phyloP scores from a whole-genome alignment of 2,113 vertebrate species.

The Phycodurus eques region DNA sequence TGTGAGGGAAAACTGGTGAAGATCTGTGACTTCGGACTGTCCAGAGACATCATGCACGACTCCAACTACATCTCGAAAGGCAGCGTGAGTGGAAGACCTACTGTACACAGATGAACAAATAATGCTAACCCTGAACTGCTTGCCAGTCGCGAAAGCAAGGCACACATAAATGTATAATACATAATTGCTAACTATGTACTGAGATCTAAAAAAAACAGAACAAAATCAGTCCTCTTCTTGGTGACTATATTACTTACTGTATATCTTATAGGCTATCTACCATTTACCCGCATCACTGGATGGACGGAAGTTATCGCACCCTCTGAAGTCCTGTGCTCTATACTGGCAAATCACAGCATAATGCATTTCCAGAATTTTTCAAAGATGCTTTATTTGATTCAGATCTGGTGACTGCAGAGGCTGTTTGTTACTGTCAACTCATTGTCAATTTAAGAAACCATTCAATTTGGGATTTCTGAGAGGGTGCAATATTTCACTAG shows the following conservation, averaged over 20 bases:
- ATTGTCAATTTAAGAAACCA: background rate
- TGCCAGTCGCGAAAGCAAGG: too few relatives aligned
- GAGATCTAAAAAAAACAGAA: too few relatives aligned
- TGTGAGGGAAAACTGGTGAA: conserved; percentile 97
- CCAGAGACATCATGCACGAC: conserved; percentile 96
- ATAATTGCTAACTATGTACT: too few relatives aligned
- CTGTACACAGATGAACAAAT: background rate
- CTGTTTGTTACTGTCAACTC: background rate
- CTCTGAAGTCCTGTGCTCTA: background rate
- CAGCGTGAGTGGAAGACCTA: conserved; percentile 78
- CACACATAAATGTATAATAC: too few relatives aligned
- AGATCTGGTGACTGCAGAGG: background rate
- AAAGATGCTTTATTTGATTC: background rate
- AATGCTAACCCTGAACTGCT: background rate
- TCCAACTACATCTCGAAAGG: conserved; percentile 99
- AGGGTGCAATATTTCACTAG: background rate
- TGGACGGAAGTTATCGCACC: background rate
- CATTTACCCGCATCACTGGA: too few relatives aligned
- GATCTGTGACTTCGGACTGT: conserved; percentile 97
- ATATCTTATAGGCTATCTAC: too few relatives aligned
- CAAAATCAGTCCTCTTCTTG: too few relatives aligned
- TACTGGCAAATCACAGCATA: background rate
- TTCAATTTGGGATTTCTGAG: background rate
- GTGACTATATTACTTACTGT: too few relatives aligned
- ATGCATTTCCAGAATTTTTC: background rate